These are phyloP conservation scores for Stenolophus ochropezus DNA, from an alignment of 2,888 invertebrate species.

Conservation along the genomic window DNA sequence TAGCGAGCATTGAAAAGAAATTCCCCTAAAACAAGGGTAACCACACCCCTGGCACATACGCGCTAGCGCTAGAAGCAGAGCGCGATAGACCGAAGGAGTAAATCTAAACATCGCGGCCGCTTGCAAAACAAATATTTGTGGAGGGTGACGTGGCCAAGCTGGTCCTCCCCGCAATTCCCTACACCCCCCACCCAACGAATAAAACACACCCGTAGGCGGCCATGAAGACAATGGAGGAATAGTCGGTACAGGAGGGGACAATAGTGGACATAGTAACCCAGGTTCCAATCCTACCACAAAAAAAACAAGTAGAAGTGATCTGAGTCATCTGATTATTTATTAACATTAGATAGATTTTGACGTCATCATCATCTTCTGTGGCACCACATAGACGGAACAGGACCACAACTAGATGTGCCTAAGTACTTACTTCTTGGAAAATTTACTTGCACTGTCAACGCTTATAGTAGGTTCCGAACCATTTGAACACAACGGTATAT, in stretches of 20 bases:
- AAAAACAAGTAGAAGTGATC: no score
- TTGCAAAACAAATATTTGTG: slow-evolving; percentile 52
- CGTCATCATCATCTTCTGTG: no score
- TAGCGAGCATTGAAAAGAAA: not conserved
- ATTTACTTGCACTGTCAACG: no score
- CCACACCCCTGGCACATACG: not conserved
- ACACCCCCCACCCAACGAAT: slow-evolving; percentile 9
- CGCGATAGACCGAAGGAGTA: slow-evolving; percentile 54
- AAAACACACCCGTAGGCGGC: slow-evolving; percentile 13
- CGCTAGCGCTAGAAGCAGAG: not conserved
- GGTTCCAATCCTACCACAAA: not conserved
- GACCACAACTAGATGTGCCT: no score
- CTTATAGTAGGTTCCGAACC: no score
- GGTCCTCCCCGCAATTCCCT: not conserved
- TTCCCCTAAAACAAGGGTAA: slow-evolving; percentile 4
- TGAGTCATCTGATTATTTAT: no score
- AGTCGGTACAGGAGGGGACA: not conserved
- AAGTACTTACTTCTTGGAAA: no score
- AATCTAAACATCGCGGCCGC: slow-evolving; percentile 53
- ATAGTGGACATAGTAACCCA: not conserved
- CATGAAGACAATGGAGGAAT: slow-evolving; percentile 13
- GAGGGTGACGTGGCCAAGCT: slow-evolving; percentile 46
- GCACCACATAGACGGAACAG: no score
- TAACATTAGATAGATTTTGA: no score
- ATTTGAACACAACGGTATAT: no score